Base-by-base conservation (phyloP, 1,140 invertebrate genomes). In the Ostrea edulis region DNA sequence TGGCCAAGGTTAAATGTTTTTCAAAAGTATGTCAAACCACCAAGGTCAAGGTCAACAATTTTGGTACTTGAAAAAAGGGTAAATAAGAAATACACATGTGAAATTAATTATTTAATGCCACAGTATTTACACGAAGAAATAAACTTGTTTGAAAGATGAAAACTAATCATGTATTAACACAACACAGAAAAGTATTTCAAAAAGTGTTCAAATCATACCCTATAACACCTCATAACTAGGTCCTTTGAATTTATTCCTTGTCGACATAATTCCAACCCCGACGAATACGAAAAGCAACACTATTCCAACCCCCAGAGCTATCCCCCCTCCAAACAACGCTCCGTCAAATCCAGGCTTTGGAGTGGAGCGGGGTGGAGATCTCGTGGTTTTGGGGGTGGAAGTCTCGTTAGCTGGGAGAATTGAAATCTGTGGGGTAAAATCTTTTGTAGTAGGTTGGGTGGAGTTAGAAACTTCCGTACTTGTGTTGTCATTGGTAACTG, bases 291-390 rank as follows among this genome's bases (percentile, higher is more conserved):
- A 29, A 12, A 77, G 12, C 25, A 77, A 14, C 22, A 77, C 22
- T 29, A 77, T 77, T 25, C 68, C 68, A 9, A 77, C 25, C 0
- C 68, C 68, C 5, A 17, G 7, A 35, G 25, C 68, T 9, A 77
- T 35, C 25, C 68, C 68, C 3, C 68, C 68, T 4, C 68, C 68
- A 17, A 77, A 77, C 68, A 25, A 77, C 4, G 68, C 68, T 9
- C 68, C 68, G 25, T 77, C 68, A 77, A 77, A 77, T 29, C 68
- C 68, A 17, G 68, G 68, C 68, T 77, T 77, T 8, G 68, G 0
- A 25, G 68, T 77, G 29, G 68, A 77, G 25, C 9, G 12, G 25
- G 68, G 68, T 25, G 68, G 68, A 14, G 25, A 25, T 29, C 29
- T 25, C 11, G 68, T 77, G 8, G 68, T 29, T 77, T 35, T 8